Evolutionary conservation across 2,797 vertebrate genomes (phyloP).

Genomic region (Myotis findleyi): DNA sequence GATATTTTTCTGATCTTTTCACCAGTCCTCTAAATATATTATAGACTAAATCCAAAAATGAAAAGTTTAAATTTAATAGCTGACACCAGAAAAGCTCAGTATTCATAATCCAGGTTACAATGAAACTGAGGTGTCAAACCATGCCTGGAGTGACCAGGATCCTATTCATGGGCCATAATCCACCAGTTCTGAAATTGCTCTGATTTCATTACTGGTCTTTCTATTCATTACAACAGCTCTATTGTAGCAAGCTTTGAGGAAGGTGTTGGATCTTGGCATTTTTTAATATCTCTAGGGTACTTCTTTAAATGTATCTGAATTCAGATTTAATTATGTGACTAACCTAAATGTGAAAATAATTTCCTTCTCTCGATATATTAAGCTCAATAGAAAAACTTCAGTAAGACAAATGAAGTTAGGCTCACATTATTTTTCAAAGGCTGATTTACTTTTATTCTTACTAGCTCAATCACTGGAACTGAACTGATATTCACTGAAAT

Average conservation of each 20-base stretch:
- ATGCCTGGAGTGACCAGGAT: neutral
- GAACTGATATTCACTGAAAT: neutral
- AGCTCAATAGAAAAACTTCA: conserved; percentile 51
- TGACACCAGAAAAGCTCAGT: conserved; percentile 48
- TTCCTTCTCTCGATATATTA: conserved; percentile 64
- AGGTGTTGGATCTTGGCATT: conserved; percentile 23
- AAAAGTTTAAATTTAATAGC: conserved; percentile 57
- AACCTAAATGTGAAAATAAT: conserved; percentile 66
- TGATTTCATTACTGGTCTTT: neutral
- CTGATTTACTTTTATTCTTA: conserved; percentile 59
- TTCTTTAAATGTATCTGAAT: conserved; percentile 61
- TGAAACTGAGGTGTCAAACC: conserved; percentile 22
- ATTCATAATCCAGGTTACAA: conserved; percentile 23
- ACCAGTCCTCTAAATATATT: conserved; percentile 52
- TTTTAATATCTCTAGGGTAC: conserved; percentile 64
- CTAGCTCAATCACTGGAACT: neutral
- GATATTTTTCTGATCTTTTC: conserved; percentile 58
- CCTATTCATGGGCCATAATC: neutral
- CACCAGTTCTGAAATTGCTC: neutral
- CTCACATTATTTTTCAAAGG: conserved; percentile 18
- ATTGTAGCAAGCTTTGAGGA: conserved; percentile 24
- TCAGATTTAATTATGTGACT: conserved; percentile 73
- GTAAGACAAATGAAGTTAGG: conserved; percentile 70
- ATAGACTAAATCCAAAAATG: conserved; percentile 65
- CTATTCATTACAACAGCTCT: conserved; percentile 44